Evolutionary conservation across 2,888 invertebrate genomes (phyloP), one percentile per base, ranked within the genome.

Genomic region (Acleris cristana): DNA sequence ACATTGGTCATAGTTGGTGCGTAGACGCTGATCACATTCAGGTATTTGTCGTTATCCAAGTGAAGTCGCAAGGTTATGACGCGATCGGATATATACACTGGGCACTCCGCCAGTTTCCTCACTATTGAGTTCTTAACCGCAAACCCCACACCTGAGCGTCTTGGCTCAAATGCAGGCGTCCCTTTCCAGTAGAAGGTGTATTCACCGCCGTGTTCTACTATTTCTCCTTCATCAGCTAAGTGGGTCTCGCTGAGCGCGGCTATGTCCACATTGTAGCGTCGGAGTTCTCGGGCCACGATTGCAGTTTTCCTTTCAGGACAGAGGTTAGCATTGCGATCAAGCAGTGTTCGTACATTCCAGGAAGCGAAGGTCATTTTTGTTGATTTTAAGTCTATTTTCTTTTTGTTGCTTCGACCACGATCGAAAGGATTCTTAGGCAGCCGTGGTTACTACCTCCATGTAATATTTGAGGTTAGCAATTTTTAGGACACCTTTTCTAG

Each of bases 191-290:
- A 44, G 4, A 44, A 44, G 3, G 14, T 14, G 4, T 44, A 44
- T 3, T 14, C 71, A 1, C 64, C 70, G 0, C 67, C 62, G 18
- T 45, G 26, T 55, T 76, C 74, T 0, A 66, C 44, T 2, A 73
- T 10, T 55, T 76, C 74, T 0, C 74, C 77, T 59, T 74, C 70
- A 5, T 78, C 75, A 16, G 75, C 65, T 0, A 76, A 64, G 14
- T 74, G 74, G 1, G 76, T 77, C 68, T 78, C 74, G 10, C 76
- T 76, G 49, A 76, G 59, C 12, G 75, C 75, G 54, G 77, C 75
- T 0, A 78, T 55, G 63, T 76, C 76, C 5, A 74, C 54, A 52
- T 69, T 61, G 23, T 73, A 74, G 14, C 70, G 71, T 19, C 53
- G 7, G 19, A 74, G 72, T 59, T 74, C 75, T 2, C 72, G 60